phyloP scores from a whole-genome alignment of 2,888 invertebrate genomes.

The Dicroscelio sp. region DNA sequence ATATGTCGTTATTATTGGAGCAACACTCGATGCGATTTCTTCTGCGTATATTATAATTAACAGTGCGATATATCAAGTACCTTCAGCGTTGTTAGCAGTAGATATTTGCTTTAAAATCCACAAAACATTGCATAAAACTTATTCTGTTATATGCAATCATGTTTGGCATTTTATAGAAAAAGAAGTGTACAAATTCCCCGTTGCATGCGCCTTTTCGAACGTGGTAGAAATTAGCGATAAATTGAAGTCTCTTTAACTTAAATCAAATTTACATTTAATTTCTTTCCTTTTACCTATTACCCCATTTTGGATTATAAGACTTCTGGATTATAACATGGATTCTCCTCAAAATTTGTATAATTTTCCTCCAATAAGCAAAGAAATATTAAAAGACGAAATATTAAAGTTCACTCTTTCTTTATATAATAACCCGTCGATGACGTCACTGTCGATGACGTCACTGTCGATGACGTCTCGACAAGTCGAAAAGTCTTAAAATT shows the following conservation, averaged over 20 bases:
- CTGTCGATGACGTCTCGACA: too few relatives aligned
- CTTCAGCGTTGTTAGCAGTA: not conserved
- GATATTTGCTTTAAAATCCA: not conserved
- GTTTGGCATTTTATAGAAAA: not conserved
- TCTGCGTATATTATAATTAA: not conserved
- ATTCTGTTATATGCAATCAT: too few relatives aligned
- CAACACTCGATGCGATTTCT: not conserved
- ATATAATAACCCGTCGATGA: not conserved
- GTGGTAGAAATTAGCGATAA: not conserved
- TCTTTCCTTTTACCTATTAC: too few relatives aligned
- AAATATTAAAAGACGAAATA: not conserved
- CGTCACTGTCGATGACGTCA: too few relatives aligned
- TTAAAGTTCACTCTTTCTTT: constrained; percentile 4
- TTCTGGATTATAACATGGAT: not conserved
- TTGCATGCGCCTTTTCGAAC: not conserved
- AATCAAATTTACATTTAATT: not conserved
- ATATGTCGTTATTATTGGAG: not conserved
- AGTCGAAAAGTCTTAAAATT: too few relatives aligned
- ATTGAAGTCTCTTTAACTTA: not conserved
- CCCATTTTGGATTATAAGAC: too few relatives aligned
- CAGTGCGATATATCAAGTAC: not conserved
- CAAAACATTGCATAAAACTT: not conserved
- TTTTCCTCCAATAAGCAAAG: not conserved
- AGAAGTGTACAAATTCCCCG: not conserved
- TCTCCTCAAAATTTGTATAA: not conserved